Evolutionary conservation across 2,797 vertebrate genomes (phyloP).

Genomic region (Parambassis ranga): DNA sequence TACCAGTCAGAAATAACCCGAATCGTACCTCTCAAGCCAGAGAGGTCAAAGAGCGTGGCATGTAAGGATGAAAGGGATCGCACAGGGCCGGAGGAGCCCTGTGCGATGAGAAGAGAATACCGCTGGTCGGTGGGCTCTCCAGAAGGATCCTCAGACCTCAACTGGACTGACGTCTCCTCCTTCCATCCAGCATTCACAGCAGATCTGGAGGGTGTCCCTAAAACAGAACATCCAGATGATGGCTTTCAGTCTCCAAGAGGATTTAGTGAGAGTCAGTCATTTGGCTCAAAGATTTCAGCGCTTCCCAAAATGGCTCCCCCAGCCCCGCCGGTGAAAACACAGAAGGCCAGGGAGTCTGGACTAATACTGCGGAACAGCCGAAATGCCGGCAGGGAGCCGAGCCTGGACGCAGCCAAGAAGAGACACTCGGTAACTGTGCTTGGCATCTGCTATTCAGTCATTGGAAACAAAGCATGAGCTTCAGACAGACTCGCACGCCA

Average conservation of each 20-base stretch:
- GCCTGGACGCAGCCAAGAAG: conserved; percentile 75
- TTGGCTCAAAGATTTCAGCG: conserved; percentile 61
- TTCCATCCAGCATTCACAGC: conserved; percentile 51
- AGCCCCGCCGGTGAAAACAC: conserved; percentile 81
- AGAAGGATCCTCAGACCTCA: conserved; percentile 70
- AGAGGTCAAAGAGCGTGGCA: conserved; percentile 75
- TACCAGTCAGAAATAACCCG: conserved; percentile 78
- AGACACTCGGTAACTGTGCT: conserved; percentile 84
- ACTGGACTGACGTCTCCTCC: conserved; percentile 62
- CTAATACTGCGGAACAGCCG: conserved; percentile 83
- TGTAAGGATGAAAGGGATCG: conserved; percentile 75
- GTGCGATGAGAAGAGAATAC: conserved; percentile 70
- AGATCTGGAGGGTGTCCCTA: conserved; percentile 44
- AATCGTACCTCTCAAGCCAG: conserved; percentile 83
- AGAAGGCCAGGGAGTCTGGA: conserved; percentile 83
- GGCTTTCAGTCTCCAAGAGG: conserved; percentile 44
- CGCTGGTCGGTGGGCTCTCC: conserved; percentile 78
- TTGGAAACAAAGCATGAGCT: conserved; percentile 83
- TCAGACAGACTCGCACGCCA: conserved; percentile 74
- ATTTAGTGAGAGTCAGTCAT: conserved; percentile 58
- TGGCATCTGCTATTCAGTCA: conserved; percentile 76
- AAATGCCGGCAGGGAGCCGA: conserved; percentile 72
- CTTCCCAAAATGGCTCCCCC: conserved; percentile 79
- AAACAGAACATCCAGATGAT: conserved; percentile 58
- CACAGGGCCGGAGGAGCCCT: conserved; percentile 60